These are phyloP conservation scores for Pasiphila rectangulata DNA, from an alignment of 2,888 invertebrate species.

Conservation along the genomic window DNA sequence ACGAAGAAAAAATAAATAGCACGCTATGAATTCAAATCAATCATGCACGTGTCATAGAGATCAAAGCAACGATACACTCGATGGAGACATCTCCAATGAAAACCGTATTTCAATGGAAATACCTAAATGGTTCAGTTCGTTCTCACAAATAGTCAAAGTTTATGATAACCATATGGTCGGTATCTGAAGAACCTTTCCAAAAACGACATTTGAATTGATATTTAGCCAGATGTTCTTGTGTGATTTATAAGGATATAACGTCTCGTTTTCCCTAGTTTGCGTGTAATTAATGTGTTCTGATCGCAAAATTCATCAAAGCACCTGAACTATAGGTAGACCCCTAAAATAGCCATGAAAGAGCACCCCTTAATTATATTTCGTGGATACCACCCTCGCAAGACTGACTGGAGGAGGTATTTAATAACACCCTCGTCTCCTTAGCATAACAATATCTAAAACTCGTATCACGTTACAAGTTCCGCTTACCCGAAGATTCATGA, in stretches of 20 bases:
- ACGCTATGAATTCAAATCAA: slow-evolving; percentile 11
- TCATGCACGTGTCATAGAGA: slow-evolving; percentile 7
- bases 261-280: background rate
- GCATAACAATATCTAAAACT: slow-evolving; percentile 10
- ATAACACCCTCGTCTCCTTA: slow-evolving; percentile 16
- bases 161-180: too few relatives aligned
- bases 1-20: too few relatives aligned
- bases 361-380: slow-evolving; percentile 3
- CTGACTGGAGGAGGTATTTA: slow-evolving; percentile 9
- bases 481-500: slow-evolving; percentile 17
- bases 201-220: too few relatives aligned
- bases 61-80: slow-evolving; percentile 11
- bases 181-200: too few relatives aligned
- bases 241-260: too few relatives aligned
- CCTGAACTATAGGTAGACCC: background rate
- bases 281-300: too few relatives aligned
- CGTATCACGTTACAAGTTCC: slow-evolving; percentile 8
- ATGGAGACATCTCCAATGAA: slow-evolving; percentile 8
- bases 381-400: slow-evolving; percentile 8
- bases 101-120: background rate
- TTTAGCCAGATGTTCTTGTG: too few relatives aligned
- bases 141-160: too few relatives aligned
- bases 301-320: too few relatives aligned
- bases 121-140: too few relatives aligned
- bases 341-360: background rate